Evolutionary conservation across 2,888 invertebrate genomes (phyloP), one percentile per base, ranked within the genome.

Genomic region (Acanthococcus lagerstroemiae): DNA sequence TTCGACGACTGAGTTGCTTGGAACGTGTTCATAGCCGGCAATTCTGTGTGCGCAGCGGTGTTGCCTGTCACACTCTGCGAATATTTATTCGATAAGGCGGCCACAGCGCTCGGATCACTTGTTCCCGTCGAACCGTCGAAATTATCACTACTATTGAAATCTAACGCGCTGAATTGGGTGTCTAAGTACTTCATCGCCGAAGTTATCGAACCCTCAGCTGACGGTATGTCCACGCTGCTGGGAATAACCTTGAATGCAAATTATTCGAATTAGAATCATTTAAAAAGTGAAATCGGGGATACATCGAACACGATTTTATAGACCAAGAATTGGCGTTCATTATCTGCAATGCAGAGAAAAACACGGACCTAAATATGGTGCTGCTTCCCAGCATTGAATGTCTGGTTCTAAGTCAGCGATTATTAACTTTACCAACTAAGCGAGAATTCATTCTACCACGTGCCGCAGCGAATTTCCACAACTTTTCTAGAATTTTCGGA

Each of bases 21-120:
- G 66, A 66, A 66, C 27, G 66, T 24, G 50, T 66, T 66, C 4
- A 66, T 61, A 7, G 61, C 46, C 22, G 66, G 48, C 30, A 66
- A 26, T n/a, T 66, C 66, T 3, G 48, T 4, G 48, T 66, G 66
- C 15, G 22, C 26, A 4, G 50, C 45, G 3, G 66, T 26, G 24
- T 46, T 66, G 9, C 45, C 55, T 5, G 55, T 22, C 17, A 56
- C 66, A 26, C 6, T 55, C 25, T 27, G 50, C 46, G 56, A 27
- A 55, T 56, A 66, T 55, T 66, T 66, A 27, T 48, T 66, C 9
- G 66, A 50, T 48, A 66, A 66, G 9, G 56, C 37, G 2, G 57
- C 24, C 4, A 66, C 55, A 17, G 46, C 7, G 15, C 17, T 17
- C n/a, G 45, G 55, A 22, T 66, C 66, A 21, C 19, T 21, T 1